These are phyloP conservation scores for Prenolepis imparis DNA, from an alignment of 2,888 invertebrate genomes.

Conservation along the genomic window DNA sequence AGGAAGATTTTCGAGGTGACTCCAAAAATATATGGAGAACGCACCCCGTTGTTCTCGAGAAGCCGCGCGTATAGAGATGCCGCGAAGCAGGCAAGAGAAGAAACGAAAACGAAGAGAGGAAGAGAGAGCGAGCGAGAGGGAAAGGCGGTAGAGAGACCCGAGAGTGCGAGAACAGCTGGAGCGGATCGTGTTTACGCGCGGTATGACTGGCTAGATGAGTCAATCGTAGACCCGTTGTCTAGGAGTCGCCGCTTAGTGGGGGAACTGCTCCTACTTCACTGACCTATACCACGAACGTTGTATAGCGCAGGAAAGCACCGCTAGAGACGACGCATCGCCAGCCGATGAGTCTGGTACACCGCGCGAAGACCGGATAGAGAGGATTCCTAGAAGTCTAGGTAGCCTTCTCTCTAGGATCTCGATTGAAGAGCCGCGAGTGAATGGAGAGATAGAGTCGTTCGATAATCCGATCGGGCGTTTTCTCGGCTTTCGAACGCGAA, in stretches of 20 bases:
- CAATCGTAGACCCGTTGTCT: conserved; percentile 85
- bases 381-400: conserved; percentile 28
- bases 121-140: conserved; percentile 16
- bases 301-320: conserved; percentile 76
- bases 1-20: conserved; percentile 68
- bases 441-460: conserved; percentile 4
- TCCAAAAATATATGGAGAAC: conserved; percentile 76
- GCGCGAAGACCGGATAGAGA: conserved; percentile 35
- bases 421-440: conserved; percentile 5
- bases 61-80: not conserved
- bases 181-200: conserved; percentile 77
- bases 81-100: not conserved
- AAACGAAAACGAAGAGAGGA: not conserved
- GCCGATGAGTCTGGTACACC: conserved; percentile 55
- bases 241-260: conserved; percentile 76
- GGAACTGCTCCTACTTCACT: conserved; percentile 82
- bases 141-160: conserved; percentile 43
- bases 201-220: conserved; percentile 84
- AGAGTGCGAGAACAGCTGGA: conserved; percentile 74
- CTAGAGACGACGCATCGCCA: conserved; percentile 72
- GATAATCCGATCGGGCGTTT: not conserved
- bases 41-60: conserved; percentile 73
- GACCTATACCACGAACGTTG: conserved; percentile 83
- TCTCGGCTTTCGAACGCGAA: not conserved
- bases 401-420: conserved; percentile 32